Base-by-base conservation (phyloP, 2,888 invertebrate species). In the Drosophila ochracea region DNA sequence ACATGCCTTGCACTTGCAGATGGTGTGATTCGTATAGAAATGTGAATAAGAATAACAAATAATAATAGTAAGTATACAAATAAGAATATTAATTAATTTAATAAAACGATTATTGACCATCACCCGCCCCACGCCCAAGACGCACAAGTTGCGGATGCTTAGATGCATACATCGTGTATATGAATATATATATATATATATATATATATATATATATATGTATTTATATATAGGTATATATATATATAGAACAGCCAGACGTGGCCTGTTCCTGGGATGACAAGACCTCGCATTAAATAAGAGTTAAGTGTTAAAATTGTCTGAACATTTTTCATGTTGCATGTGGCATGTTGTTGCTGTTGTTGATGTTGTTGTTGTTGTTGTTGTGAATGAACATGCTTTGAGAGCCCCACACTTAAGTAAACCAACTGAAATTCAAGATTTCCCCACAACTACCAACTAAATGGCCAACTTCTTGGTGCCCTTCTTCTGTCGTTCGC, bases 401-500 rank as follows among this genome's bases (percentile, higher is more conserved):
- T 16, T 50, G 57, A 57, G 60, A 69, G 68, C 55, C 76, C 78
- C 69, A 66, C 73, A 59, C 66, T 80, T 73, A 69, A 58, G 53
- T 67, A 52, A 62, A 72, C 43, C 61, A 47, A 35, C 67, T 57
- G 61, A 52, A 59, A 61, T n/a, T n/a, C 30, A 39, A 50, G 28
- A 16, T 11, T 55, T 55, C 19, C 35, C 11, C 55, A 6, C 16
- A 25, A 35, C 35, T 47, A 25, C 25, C 47, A 9, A n/a, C 47
- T 68, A 78, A 30, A 47, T 50, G 9, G 73, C 73, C 76, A 79
- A 16, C 68, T 84, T 90, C 77, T 89, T 87, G 16, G 69, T 75
- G 19, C 69, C 74, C 67, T 87, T 89, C 79, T 83, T 89, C 68
- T 84, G 89, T 53, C 89, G 75, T 59, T 87, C 84, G 69, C 75